Evolutionary conservation across 2,797 vertebrate genomes (phyloP).

Genomic region (Tragopan temminckii): DNA sequence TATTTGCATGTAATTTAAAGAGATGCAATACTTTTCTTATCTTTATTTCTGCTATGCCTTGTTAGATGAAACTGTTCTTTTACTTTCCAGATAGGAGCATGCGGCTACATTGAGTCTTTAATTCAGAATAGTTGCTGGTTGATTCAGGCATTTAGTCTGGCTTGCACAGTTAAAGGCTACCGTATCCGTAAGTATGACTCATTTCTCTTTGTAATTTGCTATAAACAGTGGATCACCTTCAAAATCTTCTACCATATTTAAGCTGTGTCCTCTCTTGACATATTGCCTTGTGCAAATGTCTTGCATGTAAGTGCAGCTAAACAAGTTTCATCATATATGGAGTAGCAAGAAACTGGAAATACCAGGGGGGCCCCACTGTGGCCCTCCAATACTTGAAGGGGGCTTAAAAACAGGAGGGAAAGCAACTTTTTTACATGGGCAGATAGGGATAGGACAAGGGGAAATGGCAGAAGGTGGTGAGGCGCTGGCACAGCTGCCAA

Average conservation of each 20-base stretch:
- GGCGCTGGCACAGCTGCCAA: no score
- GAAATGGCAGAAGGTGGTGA: no score
- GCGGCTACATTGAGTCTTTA: slow-evolving; percentile 91
- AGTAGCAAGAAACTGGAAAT: background rate
- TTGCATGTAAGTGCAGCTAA: background rate
- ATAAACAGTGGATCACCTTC: background rate
- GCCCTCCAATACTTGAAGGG: no score
- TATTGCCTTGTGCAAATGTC: background rate
- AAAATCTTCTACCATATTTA: background rate
- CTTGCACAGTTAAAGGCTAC: slow-evolving; percentile 97
- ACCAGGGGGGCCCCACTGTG: no score
- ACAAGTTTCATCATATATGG: background rate
- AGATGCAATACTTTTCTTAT: background rate
- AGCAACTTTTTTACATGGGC: no score
- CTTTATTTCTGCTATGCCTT: background rate
- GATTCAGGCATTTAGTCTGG: slow-evolving; percentile 93
- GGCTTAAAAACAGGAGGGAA: no score
- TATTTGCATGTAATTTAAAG: background rate
- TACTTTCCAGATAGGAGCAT: slow-evolving; percentile 92
- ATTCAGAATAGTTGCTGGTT: slow-evolving; percentile 91
- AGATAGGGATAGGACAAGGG: no score
- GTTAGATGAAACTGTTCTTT: background rate
- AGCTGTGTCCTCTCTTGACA: background rate
- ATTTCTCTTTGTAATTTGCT: background rate
- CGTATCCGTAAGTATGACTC: slow-evolving; percentile 83